Conservation (phyloP, 2,888 invertebrate species). For the Thymelicus acteon region DNA sequence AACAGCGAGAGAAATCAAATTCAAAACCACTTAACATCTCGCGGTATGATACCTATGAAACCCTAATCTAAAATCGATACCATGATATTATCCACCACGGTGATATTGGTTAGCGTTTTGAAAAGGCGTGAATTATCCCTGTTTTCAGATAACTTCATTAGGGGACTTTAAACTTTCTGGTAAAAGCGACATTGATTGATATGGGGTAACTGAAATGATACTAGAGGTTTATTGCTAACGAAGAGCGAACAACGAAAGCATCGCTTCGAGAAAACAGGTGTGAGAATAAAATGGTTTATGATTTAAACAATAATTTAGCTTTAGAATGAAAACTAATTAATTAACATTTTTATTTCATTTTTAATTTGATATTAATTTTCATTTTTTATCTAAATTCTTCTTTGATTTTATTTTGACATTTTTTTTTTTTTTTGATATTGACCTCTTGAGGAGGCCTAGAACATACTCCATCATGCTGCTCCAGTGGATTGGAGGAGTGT, state of each 20-base stretch:
- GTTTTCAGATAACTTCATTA: slow-evolving; percentile 58
- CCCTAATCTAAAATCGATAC: slow-evolving; percentile 50
- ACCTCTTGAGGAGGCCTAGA: no score
- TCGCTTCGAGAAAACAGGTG: not conserved
- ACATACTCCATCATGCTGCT: no score
- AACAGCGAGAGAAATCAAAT: not conserved
- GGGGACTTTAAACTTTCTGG: slow-evolving; percentile 49
- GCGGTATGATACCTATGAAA: slow-evolving; percentile 7
- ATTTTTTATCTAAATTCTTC: no score
- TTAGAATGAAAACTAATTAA: no score
- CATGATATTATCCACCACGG: slow-evolving; percentile 15
- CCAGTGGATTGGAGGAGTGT: no score
- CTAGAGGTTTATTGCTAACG: slow-evolving; percentile 24
- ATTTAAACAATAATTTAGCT: no score
- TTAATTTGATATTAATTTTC: no score
- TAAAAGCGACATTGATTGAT: slow-evolving; percentile 58
- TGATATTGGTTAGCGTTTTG: slow-evolving; percentile 16
- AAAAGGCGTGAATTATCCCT: slow-evolving; percentile 39
- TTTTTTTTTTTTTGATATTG: no score
- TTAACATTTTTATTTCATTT: no score
- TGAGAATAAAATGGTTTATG: no score
- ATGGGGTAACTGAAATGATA: slow-evolving; percentile 39
- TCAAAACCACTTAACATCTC: not conserved
- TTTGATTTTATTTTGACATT: no score
- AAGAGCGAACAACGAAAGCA: slow-evolving; percentile 44